These are phyloP conservation scores for Mesaphorura yosii DNA, from an alignment of 1,140 invertebrate genomes.

Conservation along the genomic window DNA sequence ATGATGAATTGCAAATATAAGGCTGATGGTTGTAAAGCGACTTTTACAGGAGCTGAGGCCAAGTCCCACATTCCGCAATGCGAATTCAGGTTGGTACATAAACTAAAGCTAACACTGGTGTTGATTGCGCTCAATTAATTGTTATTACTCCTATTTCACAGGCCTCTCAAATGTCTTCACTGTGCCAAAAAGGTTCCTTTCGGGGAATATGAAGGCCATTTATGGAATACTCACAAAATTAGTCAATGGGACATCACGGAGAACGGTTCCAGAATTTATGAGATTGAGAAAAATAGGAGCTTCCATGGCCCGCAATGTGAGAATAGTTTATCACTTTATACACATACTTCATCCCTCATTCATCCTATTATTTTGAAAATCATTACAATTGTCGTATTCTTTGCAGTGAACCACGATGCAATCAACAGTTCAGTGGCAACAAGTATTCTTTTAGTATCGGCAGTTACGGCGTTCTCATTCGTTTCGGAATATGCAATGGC, in stretches of 20 bases:
- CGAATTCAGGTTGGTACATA: constrained; percentile 9
- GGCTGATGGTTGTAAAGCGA: constrained; percentile 15
- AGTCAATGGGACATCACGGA: constrained; percentile 19
- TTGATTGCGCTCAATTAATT: background rate
- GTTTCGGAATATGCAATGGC: too few relatives aligned
- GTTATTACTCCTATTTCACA: constrained; percentile 4
- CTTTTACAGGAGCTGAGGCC: constrained; percentile 6
- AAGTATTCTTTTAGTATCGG: too few relatives aligned
- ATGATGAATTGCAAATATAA: constrained; percentile 16
- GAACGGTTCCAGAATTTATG: constrained; percentile 12
- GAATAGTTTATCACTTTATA: too few relatives aligned
- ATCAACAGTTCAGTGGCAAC: too few relatives aligned
- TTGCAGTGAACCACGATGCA: too few relatives aligned
- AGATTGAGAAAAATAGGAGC: constrained; percentile 2
- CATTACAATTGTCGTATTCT: too few relatives aligned
- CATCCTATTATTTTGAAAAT: too few relatives aligned
- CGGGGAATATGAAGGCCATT: constrained; percentile 16
- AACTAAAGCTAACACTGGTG: background rate
- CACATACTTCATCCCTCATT: too few relatives aligned
- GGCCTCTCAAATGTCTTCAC: constrained; percentile 18
- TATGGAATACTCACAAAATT: constrained; percentile 7
- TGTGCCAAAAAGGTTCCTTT: constrained; percentile 10
- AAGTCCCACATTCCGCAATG: constrained; percentile 12
- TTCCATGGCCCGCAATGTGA: too few relatives aligned
- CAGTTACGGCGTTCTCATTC: too few relatives aligned